Percentiles rank a stretch among this genome's conserved stretches.
phyloP scores from a whole-genome alignment of 1,140 invertebrate species.

The Limonius californicus region DNA sequence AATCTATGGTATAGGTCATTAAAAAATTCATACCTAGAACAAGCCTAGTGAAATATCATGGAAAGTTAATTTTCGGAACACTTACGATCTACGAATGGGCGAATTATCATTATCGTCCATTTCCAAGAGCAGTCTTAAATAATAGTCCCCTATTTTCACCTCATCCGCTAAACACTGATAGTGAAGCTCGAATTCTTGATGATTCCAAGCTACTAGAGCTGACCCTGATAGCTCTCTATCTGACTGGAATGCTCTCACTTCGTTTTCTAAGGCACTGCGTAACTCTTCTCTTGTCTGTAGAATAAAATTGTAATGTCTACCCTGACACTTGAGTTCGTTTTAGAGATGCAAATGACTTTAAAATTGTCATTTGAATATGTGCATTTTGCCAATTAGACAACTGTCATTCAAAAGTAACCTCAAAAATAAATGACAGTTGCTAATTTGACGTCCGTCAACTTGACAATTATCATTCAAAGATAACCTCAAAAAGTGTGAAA shows the following conservation, averaged over 20 bases:
- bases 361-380: no score
- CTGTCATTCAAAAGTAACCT: no score
- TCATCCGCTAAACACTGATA: conserved; percentile 94
- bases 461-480: no score
- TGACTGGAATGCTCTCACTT: conserved; percentile 83
- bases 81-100: conserved; percentile 83
- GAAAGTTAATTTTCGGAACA: conserved; percentile 31
- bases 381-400: no score
- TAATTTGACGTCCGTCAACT: no score
- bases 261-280: conserved; percentile 87
- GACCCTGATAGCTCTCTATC: conserved; percentile 86
- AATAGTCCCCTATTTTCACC: conserved; percentile 98
- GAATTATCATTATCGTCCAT: conserved; percentile 83
- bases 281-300: conserved; percentile 90
- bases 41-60: conserved; percentile 20
- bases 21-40: conserved; percentile 89
- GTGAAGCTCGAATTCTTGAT: conserved; percentile 92
- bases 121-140: conserved; percentile 89
- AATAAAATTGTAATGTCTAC: no score
- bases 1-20: conserved; percentile 98
- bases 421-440: no score
- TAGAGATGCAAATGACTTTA: no score
- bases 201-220: conserved; percentile 93
- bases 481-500: no score
- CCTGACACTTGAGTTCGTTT: no score